A percentile compares a stretch with the other conserved stretches of the same genome.
Conservation (phyloP, 2,888 invertebrate species). For the Euclidia mi region DNA sequence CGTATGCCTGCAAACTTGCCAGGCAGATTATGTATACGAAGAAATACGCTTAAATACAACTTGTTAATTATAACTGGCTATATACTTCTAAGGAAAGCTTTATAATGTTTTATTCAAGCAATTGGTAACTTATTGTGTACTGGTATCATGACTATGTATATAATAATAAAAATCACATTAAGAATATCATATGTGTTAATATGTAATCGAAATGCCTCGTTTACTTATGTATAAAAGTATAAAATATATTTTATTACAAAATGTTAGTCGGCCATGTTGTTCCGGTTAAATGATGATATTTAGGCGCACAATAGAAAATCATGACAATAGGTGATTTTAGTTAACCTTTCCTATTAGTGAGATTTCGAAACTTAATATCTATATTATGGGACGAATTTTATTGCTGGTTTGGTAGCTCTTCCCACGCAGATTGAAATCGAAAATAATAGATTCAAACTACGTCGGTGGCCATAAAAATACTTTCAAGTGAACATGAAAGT, state of each 20-base stretch:
- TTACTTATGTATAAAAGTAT: constrained; percentile 10
- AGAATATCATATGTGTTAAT: no score
- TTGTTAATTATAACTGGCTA: no score
- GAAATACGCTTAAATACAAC: no score
- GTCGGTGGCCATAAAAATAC: constrained; percentile 42
- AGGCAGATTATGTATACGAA: no score
- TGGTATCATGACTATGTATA: no score
- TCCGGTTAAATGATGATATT: constrained; percentile 21
- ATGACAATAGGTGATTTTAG: constrained; percentile 37
- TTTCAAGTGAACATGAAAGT: constrained; percentile 46
- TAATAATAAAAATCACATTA: no score
- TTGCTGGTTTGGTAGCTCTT: constrained; percentile 34
- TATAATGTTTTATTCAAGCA: no score
- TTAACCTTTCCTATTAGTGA: constrained; percentile 39
- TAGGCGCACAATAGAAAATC: constrained; percentile 36
- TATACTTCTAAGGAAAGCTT: no score
- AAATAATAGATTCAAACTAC: constrained; percentile 41
- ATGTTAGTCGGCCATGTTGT: constrained; percentile 21
- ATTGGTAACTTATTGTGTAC: no score
- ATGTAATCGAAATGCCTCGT: constrained; percentile 14
- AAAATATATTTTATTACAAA: constrained; percentile 15
- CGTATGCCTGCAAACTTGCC: no score
- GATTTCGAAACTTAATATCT: constrained; percentile 43
- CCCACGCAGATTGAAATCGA: constrained; percentile 50
- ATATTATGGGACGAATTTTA: constrained; percentile 43